phyloP scores from a whole-genome alignment of 2,888 invertebrate genomes.

The Melinaea marsaeus region DNA sequence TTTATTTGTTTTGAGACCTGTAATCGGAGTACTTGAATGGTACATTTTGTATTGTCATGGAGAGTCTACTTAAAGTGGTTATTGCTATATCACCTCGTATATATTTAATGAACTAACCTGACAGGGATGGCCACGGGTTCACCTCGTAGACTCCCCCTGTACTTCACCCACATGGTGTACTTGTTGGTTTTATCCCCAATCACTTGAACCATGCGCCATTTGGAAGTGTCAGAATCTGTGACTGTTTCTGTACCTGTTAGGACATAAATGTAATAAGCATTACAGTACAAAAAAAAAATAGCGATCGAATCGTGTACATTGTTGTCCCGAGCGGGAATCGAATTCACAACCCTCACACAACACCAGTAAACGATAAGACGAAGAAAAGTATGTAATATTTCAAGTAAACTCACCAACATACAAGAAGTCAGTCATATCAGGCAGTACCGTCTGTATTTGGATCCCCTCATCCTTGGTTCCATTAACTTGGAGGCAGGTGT shows the following conservation, averaged over 20 bases:
- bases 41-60: not conserved
- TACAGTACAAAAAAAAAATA: no score
- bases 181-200: constrained; percentile 90
- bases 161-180: constrained; percentile 92
- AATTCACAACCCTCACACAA: no score
- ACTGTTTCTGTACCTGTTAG: constrained; percentile 82
- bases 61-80: not conserved
- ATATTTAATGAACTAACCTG: constrained; percentile 50
- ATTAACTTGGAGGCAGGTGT: constrained; percentile 90
- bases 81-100: not conserved
- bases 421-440: constrained; percentile 86
- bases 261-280: not conserved
- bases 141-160: constrained; percentile 77
- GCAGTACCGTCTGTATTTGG: constrained; percentile 86
- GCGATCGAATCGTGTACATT: no score
- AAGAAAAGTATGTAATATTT: not conserved
- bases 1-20: no score
- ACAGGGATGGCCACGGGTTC: constrained; percentile 82
- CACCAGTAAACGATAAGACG: no score
- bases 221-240: constrained; percentile 83
- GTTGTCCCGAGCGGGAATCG: no score
- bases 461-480: constrained; percentile 83
- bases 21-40: no score
- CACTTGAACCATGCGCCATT: constrained; percentile 84
- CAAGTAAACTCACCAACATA: constrained; percentile 67